Conservation (phyloP, 2,113 vertebrate genomes). For the Toxotes jaculatrix region DNA sequence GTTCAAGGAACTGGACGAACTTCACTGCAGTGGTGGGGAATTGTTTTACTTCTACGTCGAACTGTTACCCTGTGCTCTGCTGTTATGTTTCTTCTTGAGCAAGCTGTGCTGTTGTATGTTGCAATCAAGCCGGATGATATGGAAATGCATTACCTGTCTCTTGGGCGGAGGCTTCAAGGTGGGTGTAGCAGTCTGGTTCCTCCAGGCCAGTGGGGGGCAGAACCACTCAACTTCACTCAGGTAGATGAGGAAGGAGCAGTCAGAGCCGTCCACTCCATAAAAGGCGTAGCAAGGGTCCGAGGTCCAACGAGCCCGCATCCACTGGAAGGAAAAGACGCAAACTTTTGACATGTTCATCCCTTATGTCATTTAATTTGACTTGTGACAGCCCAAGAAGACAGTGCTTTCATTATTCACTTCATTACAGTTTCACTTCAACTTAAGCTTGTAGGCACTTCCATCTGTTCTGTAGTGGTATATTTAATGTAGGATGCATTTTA, state of each 20-base stretch:
- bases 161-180: slow-evolving; percentile 80
- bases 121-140: not conserved
- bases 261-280: slow-evolving; percentile 96
- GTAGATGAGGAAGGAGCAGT: slow-evolving; percentile 97
- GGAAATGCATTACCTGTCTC: slow-evolving; percentile 83
- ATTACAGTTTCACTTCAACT: not conserved
- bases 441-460: not conserved
- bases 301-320: slow-evolving; percentile 98
- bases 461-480: not conserved
- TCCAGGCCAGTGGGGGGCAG: slow-evolving; percentile 93
- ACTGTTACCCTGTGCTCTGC: not conserved
- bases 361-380: not conserved
- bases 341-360: not conserved
- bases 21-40: not conserved
- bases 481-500: not conserved
- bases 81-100: not conserved
- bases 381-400: too few relatives aligned
- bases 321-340: slow-evolving; percentile 81
- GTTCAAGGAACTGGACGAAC: slow-evolving; percentile 8
- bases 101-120: not conserved
- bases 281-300: slow-evolving; percentile 98
- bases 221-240: slow-evolving; percentile 99
- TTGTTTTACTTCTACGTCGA: not conserved
- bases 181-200: slow-evolving; percentile 87
- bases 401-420: too few relatives aligned